A percentile compares a stretch with the other conserved stretches of the same genome.
These are phyloP conservation scores for Onthophagus taurus DNA, from an alignment of 1,140 invertebrate species.

Conservation along the genomic window DNA sequence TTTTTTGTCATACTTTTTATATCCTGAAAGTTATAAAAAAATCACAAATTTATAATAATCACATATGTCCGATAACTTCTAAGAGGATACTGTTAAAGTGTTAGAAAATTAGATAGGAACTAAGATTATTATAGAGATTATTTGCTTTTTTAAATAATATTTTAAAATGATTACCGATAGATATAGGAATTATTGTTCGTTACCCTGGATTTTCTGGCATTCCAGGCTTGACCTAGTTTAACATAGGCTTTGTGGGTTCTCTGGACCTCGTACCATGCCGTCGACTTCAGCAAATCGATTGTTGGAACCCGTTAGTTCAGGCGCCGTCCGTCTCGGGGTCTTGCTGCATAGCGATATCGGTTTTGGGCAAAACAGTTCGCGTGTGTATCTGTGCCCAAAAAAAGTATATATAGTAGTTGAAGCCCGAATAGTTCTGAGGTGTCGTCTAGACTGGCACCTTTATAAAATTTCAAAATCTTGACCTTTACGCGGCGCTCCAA, in stretches of 20 bases:
- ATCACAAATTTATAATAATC: too few species aligned
- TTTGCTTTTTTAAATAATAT: not conserved
- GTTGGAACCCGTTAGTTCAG: conserved; percentile 10
- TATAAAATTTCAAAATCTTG: too few species aligned
- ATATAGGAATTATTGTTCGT: not conserved
- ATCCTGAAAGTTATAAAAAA: too few species aligned
- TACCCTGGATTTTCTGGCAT: not conserved
- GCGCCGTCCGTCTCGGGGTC: conserved; percentile 7
- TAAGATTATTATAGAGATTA: not conserved
- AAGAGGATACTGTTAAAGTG: too few species aligned
- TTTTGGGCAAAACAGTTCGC: conserved; percentile 1
- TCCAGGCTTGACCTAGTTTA: conserved; percentile 8
- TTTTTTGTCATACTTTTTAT: too few species aligned
- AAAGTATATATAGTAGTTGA: too few species aligned
- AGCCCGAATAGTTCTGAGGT: too few species aligned
- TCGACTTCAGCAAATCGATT: conserved; percentile 7
- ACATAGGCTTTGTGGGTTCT: conserved; percentile 6
- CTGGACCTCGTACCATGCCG: too few species aligned
- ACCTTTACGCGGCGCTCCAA: not conserved
- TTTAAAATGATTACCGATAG: not conserved
- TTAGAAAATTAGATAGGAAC: not conserved
- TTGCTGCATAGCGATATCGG: not conserved
- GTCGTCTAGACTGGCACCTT: too few species aligned
- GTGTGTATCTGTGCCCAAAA: conserved; percentile 4
- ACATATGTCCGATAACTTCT: too few species aligned